These are phyloP conservation scores for Alcedo quadribrachys DNA, from an alignment of 2,797 vertebrate species.

Conservation along the genomic window DNA sequence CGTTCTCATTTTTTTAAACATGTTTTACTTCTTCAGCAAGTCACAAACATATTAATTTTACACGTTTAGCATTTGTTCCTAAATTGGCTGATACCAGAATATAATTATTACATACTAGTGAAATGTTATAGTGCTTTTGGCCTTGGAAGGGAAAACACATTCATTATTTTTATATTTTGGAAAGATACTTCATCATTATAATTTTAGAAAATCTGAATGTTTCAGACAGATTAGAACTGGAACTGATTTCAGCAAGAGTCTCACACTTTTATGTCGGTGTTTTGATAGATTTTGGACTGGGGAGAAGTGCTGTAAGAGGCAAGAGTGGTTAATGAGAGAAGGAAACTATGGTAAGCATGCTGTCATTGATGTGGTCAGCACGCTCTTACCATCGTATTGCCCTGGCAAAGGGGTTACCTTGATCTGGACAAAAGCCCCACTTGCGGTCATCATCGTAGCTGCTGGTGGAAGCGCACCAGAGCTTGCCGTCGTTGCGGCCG, in stretches of 20 bases:
- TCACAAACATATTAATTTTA: neutral
- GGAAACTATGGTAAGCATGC: rapidly evolving
- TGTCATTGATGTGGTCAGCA: rapidly evolving
- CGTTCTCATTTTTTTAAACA: neutral
- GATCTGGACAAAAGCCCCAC: conserved; percentile 98
- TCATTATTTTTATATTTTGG: neutral
- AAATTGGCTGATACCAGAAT: neutral
- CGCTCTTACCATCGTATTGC: rapidly evolving
- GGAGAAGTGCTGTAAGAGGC: neutral
- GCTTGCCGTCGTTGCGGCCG: conserved; percentile 91
- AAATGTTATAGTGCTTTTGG: neutral
- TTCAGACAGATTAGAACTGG: neutral
- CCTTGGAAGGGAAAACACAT: neutral
- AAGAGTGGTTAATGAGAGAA: neutral
- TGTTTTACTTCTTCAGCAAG: rapidly evolving
- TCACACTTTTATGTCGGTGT: rapidly evolving
- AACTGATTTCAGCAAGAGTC: neutral
- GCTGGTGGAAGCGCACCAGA: conserved; percentile 90
- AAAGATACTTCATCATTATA: neutral
- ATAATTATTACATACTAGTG: neutral
- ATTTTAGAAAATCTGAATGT: neutral
- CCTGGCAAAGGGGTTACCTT: conserved; percentile 79
- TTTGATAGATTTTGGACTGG: neutral
- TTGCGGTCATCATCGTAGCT: conserved; percentile 96
- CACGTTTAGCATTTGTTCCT: neutral